phyloP scores from a whole-genome alignment of 2,888 invertebrate genomes.

The Rhagium mordax region DNA sequence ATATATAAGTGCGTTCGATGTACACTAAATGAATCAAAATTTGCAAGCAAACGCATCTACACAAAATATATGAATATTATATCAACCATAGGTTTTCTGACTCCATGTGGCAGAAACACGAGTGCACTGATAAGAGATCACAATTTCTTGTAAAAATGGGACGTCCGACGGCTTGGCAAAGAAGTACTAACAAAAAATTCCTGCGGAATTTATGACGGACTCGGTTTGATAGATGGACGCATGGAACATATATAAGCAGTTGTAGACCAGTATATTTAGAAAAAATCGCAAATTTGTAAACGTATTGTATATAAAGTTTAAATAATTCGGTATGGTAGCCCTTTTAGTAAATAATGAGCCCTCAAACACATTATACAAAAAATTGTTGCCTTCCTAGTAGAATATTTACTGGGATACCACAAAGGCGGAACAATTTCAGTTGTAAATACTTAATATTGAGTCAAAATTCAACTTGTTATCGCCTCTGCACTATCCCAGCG shows the following conservation, averaged over 20 bases:
- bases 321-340: not conserved
- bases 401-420: constrained; percentile 52
- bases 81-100: constrained; percentile 58
- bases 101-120: constrained; percentile 59
- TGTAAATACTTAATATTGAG: not conserved
- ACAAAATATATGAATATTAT: constrained; percentile 66
- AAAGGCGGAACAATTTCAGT: not conserved
- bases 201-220: constrained; percentile 62
- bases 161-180: constrained; percentile 57
- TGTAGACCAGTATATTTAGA: constrained; percentile 57
- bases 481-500: constrained; percentile 18
- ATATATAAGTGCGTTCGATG: constrained; percentile 68
- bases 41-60: constrained; percentile 70
- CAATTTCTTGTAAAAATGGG: constrained; percentile 60
- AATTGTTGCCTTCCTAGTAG: constrained; percentile 42
- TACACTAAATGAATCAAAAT: constrained; percentile 68
- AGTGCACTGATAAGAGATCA: constrained; percentile 64
- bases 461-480: not conserved
- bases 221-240: constrained; percentile 66
- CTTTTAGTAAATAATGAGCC: constrained; percentile 33
- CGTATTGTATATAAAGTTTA: not conserved
- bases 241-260: constrained; percentile 68
- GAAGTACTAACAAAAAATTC: constrained; percentile 51
- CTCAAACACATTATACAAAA: constrained; percentile 23
- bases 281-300: constrained; percentile 30